Conservation (phyloP, 2,888 invertebrate species). For the Cephus sareptanus region DNA sequence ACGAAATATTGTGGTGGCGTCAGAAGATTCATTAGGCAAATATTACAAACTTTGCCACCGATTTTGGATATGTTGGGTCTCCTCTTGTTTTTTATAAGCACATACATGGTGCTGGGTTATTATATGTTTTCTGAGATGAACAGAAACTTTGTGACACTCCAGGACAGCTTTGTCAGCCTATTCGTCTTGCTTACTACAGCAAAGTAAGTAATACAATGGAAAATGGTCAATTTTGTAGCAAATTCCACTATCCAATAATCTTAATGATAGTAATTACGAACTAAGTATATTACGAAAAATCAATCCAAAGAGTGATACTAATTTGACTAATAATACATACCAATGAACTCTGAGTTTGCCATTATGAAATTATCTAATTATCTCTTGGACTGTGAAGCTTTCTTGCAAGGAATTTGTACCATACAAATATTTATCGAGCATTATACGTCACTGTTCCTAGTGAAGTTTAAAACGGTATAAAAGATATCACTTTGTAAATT, state of each 20-base stretch:
- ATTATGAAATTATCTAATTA: too few species aligned
- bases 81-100: constrained; percentile 85
- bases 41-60: constrained; percentile 86
- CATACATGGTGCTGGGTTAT: constrained; percentile 85
- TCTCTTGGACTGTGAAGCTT: too few species aligned
- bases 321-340: too few species aligned
- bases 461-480: too few species aligned
- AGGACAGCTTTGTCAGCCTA: constrained; percentile 87
- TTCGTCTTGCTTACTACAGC: constrained; percentile 92
- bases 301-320: too few species aligned
- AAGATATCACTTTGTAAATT: too few species aligned
- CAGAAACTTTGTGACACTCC: constrained; percentile 81
- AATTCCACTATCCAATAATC: neutral
- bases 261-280: neutral
- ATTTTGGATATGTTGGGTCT: constrained; percentile 89
- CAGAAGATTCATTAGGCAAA: constrained; percentile 79
- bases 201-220: constrained; percentile 74
- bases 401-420: too few species aligned
- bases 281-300: neutral
- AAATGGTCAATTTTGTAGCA: neutral
- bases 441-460: too few species aligned
- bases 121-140: constrained; percentile 85
- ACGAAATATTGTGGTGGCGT: constrained; percentile 87
- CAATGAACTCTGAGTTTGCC: too few species aligned
- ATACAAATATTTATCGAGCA: too few species aligned